Conservation (phyloP, 2,113 vertebrate species). For the Psephotus haematonotus region DNA sequence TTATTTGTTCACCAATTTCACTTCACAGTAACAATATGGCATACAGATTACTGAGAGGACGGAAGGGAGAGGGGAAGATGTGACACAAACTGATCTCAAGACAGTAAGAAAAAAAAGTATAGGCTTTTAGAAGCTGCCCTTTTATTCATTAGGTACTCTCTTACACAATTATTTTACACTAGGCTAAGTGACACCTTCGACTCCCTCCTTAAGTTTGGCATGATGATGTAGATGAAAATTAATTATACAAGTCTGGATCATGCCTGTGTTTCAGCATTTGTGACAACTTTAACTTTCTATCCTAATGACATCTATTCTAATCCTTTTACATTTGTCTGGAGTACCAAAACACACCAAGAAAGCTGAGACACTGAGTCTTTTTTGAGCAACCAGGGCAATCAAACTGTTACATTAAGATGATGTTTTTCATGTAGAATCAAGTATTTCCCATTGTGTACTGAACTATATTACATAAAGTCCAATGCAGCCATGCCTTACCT, state of each 20-base stretch:
- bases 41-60: not conserved
- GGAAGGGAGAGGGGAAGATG: rapidly evolving
- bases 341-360: not conserved
- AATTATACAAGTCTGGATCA: not conserved
- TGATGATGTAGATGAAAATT: not conserved
- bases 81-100: not conserved
- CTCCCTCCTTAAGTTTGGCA: not conserved
- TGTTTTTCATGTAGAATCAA: not conserved
- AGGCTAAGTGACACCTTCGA: not conserved
- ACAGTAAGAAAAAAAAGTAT: not conserved
- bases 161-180: not conserved
- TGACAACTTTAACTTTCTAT: not conserved
- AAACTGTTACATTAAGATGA: not conserved
- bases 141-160: not conserved
- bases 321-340: not conserved
- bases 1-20: not conserved
- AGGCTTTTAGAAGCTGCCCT: not conserved
- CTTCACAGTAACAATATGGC: not conserved
- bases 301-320: not conserved
- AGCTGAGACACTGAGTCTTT: not conserved
- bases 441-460: not conserved
- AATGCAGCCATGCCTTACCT: not conserved
- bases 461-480: not conserved
- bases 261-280: not conserved
- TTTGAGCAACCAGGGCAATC: not conserved